These are phyloP conservation scores for Alauda arvensis DNA, from an alignment of 2,797 vertebrate genomes.

Conservation along the genomic window DNA sequence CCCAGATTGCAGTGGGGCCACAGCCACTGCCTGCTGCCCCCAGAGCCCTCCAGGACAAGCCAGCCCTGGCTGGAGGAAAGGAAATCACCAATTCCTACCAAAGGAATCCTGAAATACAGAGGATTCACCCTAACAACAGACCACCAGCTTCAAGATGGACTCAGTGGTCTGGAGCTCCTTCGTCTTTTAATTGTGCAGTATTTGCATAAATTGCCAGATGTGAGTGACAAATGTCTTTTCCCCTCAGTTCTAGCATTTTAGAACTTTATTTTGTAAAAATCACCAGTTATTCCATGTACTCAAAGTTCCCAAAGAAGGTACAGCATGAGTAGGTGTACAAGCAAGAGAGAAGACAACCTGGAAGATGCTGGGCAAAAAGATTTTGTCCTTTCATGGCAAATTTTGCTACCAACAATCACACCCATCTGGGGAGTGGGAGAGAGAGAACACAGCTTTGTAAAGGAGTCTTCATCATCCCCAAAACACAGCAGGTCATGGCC, in stretches of 20 bases:
- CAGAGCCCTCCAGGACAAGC: background rate
- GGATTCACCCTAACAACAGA: too few relatives aligned
- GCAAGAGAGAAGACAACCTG: background rate
- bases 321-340: background rate
- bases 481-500: background rate
- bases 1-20: background rate
- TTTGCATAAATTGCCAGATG: background rate
- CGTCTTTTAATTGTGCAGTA: background rate
- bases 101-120: background rate
- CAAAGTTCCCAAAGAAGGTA: background rate
- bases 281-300: background rate
- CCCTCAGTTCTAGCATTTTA: background rate
- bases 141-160: background rate
- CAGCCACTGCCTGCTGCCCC: background rate
- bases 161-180: background rate
- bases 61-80: background rate
- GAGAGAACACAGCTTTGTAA: background rate
- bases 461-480: background rate
- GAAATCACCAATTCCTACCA: background rate
- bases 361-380: background rate
- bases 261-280: background rate
- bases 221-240: background rate
- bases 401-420: background rate
- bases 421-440: background rate
- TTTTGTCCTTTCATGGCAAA: background rate